These are phyloP conservation scores for Watsonalla cultraria DNA, from an alignment of 2,888 invertebrate genomes.

Conservation along the genomic window DNA sequence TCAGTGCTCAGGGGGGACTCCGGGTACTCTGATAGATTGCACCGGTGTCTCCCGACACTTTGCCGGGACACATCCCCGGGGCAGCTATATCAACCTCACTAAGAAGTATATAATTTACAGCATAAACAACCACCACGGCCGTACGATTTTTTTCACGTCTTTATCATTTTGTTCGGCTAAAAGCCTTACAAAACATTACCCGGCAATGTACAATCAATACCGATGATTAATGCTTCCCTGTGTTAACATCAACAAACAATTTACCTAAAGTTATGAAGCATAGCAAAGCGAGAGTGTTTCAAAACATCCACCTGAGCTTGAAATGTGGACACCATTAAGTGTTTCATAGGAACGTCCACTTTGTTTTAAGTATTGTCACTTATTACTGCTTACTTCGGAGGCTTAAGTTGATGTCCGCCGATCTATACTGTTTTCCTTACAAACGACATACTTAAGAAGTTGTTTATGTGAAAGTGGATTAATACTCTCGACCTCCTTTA, in stretches of 20 bases:
- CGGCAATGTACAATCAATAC: not conserved
- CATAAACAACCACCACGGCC: too few species aligned
- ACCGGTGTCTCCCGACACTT: too few species aligned
- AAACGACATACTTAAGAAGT: not conserved
- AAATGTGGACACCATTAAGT: constrained; percentile 37
- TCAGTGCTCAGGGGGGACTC: too few species aligned
- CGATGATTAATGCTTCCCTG: not conserved
- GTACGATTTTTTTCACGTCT: too few species aligned
- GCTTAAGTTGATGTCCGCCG: not conserved
- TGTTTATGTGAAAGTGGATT: not conserved
- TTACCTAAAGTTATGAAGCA: constrained; percentile 26
- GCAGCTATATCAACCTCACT: too few species aligned
- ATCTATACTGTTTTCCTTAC: constrained; percentile 9
- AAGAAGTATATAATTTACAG: too few species aligned
- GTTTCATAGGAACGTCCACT: not conserved
- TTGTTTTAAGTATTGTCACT: not conserved
- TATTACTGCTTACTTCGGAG: not conserved
- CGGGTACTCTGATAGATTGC: too few species aligned
- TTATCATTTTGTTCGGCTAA: not conserved
- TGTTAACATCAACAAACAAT: constrained; percentile 20
- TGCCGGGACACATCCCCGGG: too few species aligned
- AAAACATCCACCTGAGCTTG: constrained; percentile 38
- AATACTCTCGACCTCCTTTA: not conserved
- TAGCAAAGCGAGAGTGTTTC: constrained; percentile 28
- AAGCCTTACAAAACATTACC: not conserved